Conservation (phyloP, 2,113 vertebrate genomes). For the Pollimyrus isidori region DNA sequence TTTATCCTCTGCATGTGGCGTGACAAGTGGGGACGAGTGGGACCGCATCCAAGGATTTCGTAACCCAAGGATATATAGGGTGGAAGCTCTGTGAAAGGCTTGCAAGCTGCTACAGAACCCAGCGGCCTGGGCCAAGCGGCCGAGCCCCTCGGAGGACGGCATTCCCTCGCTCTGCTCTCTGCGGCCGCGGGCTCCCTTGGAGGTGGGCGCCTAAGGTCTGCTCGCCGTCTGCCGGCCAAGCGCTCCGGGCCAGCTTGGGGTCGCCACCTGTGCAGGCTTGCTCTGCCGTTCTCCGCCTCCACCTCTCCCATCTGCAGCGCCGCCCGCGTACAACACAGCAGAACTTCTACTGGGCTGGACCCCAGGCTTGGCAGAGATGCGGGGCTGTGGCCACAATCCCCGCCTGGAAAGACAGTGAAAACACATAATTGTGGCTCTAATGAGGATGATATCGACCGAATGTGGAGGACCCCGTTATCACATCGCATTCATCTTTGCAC, state of each 20-base stretch:
- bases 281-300: background rate
- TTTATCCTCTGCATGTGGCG: background rate
- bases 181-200: background rate
- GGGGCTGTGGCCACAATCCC: background rate
- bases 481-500: background rate
- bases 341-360: background rate
- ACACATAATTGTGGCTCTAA: background rate
- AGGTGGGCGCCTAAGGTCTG: background rate
- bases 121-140: background rate
- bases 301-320: background rate
- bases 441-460: background rate
- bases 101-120: background rate
- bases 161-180: background rate
- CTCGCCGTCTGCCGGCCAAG: background rate
- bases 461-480: background rate
- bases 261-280: background rate
- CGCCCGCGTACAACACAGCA: background rate
- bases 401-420: background rate
- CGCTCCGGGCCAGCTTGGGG: background rate
- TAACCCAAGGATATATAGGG: background rate
- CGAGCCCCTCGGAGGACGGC: background rate
- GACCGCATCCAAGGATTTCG: background rate
- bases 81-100: background rate
- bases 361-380: background rate
- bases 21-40: slow-evolving; percentile 2